Conservation (phyloP, 2,113 vertebrate genomes). For the Himantopus leucocephalus region DNA sequence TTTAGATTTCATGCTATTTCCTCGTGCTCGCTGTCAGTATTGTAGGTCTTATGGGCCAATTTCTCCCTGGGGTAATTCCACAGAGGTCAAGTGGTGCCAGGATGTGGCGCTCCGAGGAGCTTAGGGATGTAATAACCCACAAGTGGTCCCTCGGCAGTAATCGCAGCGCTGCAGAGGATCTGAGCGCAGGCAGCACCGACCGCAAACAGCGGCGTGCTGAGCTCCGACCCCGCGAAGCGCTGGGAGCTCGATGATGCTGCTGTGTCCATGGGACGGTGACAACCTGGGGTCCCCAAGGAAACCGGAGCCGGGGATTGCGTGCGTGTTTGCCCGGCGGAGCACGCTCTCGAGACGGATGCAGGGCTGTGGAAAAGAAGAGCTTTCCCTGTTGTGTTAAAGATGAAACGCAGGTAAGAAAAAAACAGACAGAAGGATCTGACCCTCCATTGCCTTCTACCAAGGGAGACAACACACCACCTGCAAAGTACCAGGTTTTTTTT, state of each 20-base stretch:
- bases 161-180: not conserved
- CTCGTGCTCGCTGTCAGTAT: not conserved
- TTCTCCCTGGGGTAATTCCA: not conserved
- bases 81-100: not conserved
- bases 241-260: not conserved
- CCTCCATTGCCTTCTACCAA: not conserved
- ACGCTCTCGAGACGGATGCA: accelerated
- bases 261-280: not conserved
- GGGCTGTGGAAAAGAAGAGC: not conserved
- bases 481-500: not conserved
- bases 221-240: not conserved
- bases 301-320: accelerated
- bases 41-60: not conserved
- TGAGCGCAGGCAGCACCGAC: not conserved
- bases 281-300: not conserved
- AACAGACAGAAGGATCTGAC: not conserved
- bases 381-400: not conserved
- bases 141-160: not conserved
- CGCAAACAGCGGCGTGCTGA: not conserved
- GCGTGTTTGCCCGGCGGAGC: accelerated
- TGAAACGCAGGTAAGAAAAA: not conserved
- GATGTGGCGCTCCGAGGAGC: not conserved
- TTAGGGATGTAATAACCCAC: not conserved
- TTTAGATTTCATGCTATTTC: slow-evolving; percentile 43
- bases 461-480: not conserved